Evolutionary conservation across 2,797 vertebrate species (phyloP).

Genomic region (Sylvia borin): DNA sequence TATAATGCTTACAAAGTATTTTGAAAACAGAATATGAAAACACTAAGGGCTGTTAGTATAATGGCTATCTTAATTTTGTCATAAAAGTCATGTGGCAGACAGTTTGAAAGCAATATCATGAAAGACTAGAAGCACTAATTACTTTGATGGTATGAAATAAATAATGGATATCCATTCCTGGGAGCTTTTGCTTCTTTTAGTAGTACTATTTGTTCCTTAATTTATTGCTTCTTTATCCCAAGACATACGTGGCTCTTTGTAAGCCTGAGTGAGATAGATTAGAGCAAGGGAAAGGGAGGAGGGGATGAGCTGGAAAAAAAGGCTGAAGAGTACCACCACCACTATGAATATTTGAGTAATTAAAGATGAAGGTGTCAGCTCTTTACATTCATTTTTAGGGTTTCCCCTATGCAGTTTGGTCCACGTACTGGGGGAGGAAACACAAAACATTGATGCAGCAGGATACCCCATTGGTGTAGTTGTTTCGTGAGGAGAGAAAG

Average conservation of each 20-base stretch:
- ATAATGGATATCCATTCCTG: neutral
- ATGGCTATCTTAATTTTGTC: neutral
- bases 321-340: neutral
- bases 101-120: neutral
- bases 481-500: neutral
- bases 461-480: fast-evolving
- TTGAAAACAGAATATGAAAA: neutral
- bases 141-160: neutral
- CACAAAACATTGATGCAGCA: neutral
- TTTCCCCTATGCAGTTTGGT: neutral
- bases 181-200: neutral
- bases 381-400: neutral
- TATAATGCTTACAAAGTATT: neutral
- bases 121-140: neutral
- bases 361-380: neutral
- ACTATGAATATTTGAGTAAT: neutral
- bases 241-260: neutral
- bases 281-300: neutral
- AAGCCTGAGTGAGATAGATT: neutral
- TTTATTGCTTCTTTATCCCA: neutral
- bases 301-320: neutral
- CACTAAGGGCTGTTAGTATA: neutral
- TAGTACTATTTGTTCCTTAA: neutral
- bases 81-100: neutral
- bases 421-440: neutral